Percentiles rank a stretch among this genome's conserved stretches.
Conservation (phyloP, 2,113 vertebrate genomes). For the Saccopteryx bilineata region DNA sequence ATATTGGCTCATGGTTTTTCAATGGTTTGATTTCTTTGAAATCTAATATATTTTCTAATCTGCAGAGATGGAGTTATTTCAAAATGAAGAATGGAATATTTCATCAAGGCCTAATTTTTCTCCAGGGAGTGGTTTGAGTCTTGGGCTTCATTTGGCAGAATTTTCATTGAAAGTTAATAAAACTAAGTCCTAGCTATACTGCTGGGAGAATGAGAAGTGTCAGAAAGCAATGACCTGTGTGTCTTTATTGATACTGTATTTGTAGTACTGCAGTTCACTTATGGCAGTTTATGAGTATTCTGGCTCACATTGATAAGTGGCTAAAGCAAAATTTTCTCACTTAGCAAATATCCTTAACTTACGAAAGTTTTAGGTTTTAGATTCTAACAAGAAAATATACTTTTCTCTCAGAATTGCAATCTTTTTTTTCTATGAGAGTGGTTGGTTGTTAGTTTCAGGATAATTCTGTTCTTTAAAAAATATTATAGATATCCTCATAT, state of each 20-base stretch:
- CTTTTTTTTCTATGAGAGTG: conserved; percentile 64
- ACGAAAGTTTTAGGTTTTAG: conserved; percentile 48
- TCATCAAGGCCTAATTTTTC: conserved; percentile 78
- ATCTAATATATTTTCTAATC: conserved; percentile 73
- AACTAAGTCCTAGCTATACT: conserved; percentile 59
- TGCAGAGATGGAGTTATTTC: conserved; percentile 73
- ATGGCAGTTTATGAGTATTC: conserved; percentile 28
- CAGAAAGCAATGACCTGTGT: conserved; percentile 61
- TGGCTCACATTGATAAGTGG: conserved; percentile 42
- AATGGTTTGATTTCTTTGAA: conserved; percentile 75
- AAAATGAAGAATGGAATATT: conserved; percentile 68
- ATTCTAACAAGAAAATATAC: conserved; percentile 40
- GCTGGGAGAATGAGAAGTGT: conserved; percentile 60
- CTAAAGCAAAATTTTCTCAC: conserved; percentile 41
- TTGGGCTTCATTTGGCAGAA: conserved; percentile 75
- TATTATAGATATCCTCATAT: background rate
- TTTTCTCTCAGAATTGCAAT: conserved; percentile 39
- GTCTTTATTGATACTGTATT: conserved; percentile 63
- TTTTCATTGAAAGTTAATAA: conserved; percentile 79
- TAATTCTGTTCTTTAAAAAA: conserved; percentile 45
- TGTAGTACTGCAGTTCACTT: conserved; percentile 17
- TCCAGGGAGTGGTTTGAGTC: conserved; percentile 74
- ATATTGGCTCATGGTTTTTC: conserved; percentile 65
- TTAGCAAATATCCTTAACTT: conserved; percentile 47
- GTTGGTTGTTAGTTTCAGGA: conserved; percentile 56